These are phyloP conservation scores for Garra rufa DNA, from an alignment of 2,113 vertebrate genomes.

Conservation along the genomic window DNA sequence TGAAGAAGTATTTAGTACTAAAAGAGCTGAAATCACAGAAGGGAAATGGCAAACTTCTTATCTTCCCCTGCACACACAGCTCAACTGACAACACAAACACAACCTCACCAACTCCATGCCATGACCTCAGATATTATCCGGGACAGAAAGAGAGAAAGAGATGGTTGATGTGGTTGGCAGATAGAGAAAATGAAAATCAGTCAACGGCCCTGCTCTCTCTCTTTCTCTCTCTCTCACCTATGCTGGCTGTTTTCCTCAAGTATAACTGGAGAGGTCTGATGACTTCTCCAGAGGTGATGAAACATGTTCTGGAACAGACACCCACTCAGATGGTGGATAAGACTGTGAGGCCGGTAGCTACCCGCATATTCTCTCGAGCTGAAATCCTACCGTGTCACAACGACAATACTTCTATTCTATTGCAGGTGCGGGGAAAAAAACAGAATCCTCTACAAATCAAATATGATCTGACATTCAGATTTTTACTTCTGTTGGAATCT, in stretches of 20 bases:
- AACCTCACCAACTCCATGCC: background rate
- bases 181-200: slow-evolving; percentile 25
- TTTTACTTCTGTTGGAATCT: too few species aligned
- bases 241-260: background rate
- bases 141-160: background rate
- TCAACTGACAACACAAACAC: slow-evolving; percentile 26
- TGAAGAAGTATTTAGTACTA: background rate
- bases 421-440: background rate
- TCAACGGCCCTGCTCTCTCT: slow-evolving; percentile 44
- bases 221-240: background rate
- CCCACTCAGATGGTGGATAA: background rate
- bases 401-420: background rate
- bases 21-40: background rate
- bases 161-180: slow-evolving; percentile 2
- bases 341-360: background rate
- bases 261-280: slow-evolving; percentile 47
- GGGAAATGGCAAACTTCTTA: background rate
- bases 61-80: slow-evolving; percentile 7
- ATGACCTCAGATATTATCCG: slow-evolving; percentile 26
- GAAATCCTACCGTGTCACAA: background rate
- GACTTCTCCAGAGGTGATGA: slow-evolving; percentile 27
- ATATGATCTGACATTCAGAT: too few species aligned
- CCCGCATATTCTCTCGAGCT: background rate
- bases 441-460: background rate
- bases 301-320: slow-evolving; percentile 2